Base-by-base conservation (phyloP, 2,888 invertebrate species). In the Lymantria dispar region DNA sequence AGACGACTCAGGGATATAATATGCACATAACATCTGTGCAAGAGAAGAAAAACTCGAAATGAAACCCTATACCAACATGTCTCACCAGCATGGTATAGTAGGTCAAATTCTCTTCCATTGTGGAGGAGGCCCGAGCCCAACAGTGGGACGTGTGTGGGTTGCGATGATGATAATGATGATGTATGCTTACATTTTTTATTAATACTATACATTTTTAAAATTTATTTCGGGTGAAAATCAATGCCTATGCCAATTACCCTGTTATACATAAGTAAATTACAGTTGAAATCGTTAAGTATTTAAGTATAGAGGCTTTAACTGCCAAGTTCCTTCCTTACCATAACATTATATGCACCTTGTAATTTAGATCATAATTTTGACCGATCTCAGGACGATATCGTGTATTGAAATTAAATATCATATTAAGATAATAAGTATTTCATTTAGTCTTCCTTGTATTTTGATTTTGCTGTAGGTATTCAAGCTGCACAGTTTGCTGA, bases 221-320 rank as follows among this genome's bases (percentile, higher is more conserved):
- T 80, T 74, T 73, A 74, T 76, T 76, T 77, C 72, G 62, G 56
- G 61, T 67, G 68, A 70, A 74, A 78, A 71, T 74, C 68, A 70
- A 67, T 64, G 62, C 59, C 68, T 53, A 54, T 64, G 66, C 52
- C 73, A 74, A 79, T 78, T 76, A 72, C 62, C 60, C 61, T 53
- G 67, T 72, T 68, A 45, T 42, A 45, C 74, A 73, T 74, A 77
- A 78, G 78, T 73, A 80, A 82, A 81, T 82, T 80, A 82, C 64
- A 73, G 72, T 61, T 66, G 62, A 67, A 66, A 52, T 64, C 61
- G 65, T 61, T 64, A 62, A 66, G 48, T 38, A 38, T 38, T 8
- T 78, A 76, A 78, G 74, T 76, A 76, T 70, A 74, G 71, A 66
- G 74, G 64, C 57, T 59, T 60, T 60, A 52, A 58, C 58, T 53